Evolutionary conservation across 2,797 vertebrate genomes (phyloP), one percentile per base, ranked within the genome.

Genomic region (Odontamblyopus rebecca): DNA sequence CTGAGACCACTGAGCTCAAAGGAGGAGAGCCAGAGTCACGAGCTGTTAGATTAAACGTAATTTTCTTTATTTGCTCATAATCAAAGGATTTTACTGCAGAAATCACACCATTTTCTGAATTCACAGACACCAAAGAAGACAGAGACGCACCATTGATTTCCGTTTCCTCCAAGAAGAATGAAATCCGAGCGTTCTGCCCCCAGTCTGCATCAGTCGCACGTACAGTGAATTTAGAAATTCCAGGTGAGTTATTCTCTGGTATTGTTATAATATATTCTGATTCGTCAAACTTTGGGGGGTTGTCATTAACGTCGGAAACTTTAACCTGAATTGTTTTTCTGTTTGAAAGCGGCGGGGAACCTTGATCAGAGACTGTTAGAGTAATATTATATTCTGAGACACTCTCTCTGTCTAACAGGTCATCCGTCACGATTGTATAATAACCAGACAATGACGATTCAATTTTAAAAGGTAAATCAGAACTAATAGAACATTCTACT

Each of bases 11-110:
- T 35, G 32, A 35, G 32, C 32, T 35, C 32, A 35, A 6, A 35
- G 32, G 32, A 35, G 32, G 32, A 35, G 32, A 35, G 32, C 92
- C 91, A 7, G 89, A 88, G 67, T 94, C 92, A 18, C 87, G 87
- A 0, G 85, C 92, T 73, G 71, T 93, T 3, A 91, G 68, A 32
- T 69, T 26, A 0, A 91, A 76, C 16, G 68, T 7, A 1, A 93
- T 53, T 2, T 81, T 65, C 67, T 90, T 92, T 0, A 91, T 67
- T 12, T 92, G 87, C 8, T 93, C 92, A 82, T 93, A 95, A 77
- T 96, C 95, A 69, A 95, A 95, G 0, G 94, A 91, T 2, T 83
- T 80, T 5, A 91, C 79, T 0, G 93, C 77, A 8, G 87, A 81
- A 7, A 94, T 63, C 0, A 88, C 76, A 30, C 93, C 92, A 27